Conservation (phyloP, 2,797 vertebrate genomes). For the Crypturellus tataupa region DNA sequence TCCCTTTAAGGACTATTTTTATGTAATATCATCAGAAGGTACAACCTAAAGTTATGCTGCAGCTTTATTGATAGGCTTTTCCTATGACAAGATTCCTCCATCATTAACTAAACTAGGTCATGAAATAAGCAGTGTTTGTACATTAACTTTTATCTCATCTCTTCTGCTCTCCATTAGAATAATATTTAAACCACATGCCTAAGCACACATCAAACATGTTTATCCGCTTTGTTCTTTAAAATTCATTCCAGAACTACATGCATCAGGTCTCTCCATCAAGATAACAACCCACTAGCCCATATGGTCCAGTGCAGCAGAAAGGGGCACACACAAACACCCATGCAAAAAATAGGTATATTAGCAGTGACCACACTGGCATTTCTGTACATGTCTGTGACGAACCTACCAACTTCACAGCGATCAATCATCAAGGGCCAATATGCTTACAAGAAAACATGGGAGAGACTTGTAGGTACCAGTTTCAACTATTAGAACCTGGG, state of each 20-base stretch:
- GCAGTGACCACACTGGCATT: neutral
- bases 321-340: neutral
- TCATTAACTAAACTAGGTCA: neutral
- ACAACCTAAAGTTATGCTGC: neutral
- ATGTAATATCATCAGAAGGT: neutral
- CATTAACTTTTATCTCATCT: rapidly evolving
- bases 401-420: neutral
- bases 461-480: neutral
- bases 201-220: neutral
- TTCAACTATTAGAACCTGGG: rapidly evolving
- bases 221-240: neutral
- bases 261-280: neutral
- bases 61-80: neutral
- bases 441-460: neutral
- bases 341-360: neutral
- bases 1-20: neutral
- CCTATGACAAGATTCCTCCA: neutral
- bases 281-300: neutral
- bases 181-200: neutral
- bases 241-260: neutral
- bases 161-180: neutral
- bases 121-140: neutral
- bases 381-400: rapidly evolving
- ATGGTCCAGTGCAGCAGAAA: neutral
- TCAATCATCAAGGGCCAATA: neutral